These are phyloP conservation scores for Petrocephalus sullivani DNA, from an alignment of 2,797 vertebrate genomes.

Conservation along the genomic window DNA sequence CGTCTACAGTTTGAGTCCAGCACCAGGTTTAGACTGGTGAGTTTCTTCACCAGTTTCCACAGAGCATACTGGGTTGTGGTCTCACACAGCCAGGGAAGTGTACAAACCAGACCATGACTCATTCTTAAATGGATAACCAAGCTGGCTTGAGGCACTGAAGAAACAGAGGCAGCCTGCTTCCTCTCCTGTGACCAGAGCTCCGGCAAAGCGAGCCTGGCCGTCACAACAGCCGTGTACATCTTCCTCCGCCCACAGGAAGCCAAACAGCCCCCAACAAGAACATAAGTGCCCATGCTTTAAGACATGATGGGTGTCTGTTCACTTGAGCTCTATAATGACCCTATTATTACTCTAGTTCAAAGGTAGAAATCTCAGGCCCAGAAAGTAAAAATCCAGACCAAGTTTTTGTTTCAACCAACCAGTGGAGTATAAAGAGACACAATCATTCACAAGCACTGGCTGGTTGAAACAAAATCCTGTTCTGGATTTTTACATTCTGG, in stretches of 20 bases:
- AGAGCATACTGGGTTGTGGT: neutral
- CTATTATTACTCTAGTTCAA: neutral
- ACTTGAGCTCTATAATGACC: neutral
- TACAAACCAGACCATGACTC: neutral
- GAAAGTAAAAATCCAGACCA: neutral
- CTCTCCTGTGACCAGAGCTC: neutral
- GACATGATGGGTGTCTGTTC: neutral
- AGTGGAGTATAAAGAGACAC: neutral
- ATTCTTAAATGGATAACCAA: neutral
- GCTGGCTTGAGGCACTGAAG: neutral
- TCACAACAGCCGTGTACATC: neutral
- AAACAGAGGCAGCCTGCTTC: neutral
- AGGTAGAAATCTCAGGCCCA: neutral
- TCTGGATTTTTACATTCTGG: neutral
- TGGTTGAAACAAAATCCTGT: neutral
- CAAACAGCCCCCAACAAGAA: neutral
- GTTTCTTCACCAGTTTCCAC: neutral
- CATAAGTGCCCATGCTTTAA: conserved; percentile 16
- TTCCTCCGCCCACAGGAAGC: neutral
- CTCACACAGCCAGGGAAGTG: neutral
- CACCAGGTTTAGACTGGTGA: neutral
- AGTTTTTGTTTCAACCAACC: neutral
- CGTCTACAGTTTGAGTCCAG: neutral
- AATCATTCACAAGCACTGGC: neutral
- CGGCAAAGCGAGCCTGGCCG: neutral